These are phyloP conservation scores for Scotopteryx bipunctaria DNA, from an alignment of 2,888 invertebrate genomes.

Conservation along the genomic window DNA sequence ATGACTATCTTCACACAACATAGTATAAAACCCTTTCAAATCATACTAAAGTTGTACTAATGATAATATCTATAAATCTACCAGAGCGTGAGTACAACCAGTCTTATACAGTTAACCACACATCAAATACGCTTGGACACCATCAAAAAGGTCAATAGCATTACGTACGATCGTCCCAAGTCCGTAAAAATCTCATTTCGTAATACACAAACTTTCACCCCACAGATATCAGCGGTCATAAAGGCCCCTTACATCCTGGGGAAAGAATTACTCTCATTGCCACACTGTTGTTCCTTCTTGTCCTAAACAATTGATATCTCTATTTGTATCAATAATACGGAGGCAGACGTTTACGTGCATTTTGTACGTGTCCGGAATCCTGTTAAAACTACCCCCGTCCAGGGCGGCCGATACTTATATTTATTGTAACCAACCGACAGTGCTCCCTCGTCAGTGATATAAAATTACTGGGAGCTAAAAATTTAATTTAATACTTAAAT, in stretches of 20 bases:
- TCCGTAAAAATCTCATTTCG: slow-evolving; percentile 60
- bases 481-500: no score
- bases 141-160: slow-evolving; percentile 56
- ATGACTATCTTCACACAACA: no score
- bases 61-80: background rate
- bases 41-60: background rate
- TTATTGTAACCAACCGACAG: slow-evolving; percentile 48
- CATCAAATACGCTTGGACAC: slow-evolving; percentile 42
- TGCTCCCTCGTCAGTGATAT: background rate
- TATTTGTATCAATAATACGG: slow-evolving; percentile 82
- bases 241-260: slow-evolving; percentile 57
- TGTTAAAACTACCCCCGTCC: slow-evolving; percentile 50
- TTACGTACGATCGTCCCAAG: slow-evolving; percentile 52
- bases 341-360: slow-evolving; percentile 78
- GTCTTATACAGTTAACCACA: slow-evolving; percentile 24
- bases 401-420: slow-evolving; percentile 50
- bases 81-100: slow-evolving; percentile 3
- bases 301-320: slow-evolving; percentile 82
- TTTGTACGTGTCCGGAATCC: slow-evolving; percentile 74
- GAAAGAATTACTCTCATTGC: slow-evolving; percentile 68
- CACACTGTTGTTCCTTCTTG: slow-evolving; percentile 71
- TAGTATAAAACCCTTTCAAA: background rate
- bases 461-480: background rate
- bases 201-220: slow-evolving; percentile 56
- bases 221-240: slow-evolving; percentile 57